Evolutionary conservation across 2,888 invertebrate species (phyloP).

Genomic region (Syritta pipiens): DNA sequence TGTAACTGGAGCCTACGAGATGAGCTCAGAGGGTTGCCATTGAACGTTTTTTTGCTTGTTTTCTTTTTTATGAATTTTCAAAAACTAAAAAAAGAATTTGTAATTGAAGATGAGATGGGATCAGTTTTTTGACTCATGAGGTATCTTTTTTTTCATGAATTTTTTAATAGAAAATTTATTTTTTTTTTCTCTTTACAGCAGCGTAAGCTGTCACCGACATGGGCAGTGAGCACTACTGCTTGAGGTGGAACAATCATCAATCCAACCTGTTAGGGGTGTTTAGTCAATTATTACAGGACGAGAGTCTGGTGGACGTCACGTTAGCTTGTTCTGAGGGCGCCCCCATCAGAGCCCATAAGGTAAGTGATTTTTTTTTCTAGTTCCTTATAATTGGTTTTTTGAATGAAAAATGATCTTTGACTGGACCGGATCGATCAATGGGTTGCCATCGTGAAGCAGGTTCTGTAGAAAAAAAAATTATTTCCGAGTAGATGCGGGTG

Average conservation of each 20-base stretch:
- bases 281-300: slow-evolving; percentile 97
- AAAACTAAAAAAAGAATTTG: not conserved
- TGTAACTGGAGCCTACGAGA: slow-evolving; percentile 25
- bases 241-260: slow-evolving; percentile 99
- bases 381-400: too few species aligned
- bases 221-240: slow-evolving; percentile 99
- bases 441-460: too few species aligned
- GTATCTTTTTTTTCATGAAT: not conserved
- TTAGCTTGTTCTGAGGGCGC: slow-evolving; percentile 97
- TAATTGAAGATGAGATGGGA: too few species aligned
- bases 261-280: slow-evolving; percentile 98
- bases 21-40: not conserved
- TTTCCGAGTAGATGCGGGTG: too few species aligned
- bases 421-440: too few species aligned
- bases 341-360: slow-evolving; percentile 95
- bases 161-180: not conserved
- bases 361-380: too few species aligned
- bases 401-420: too few species aligned
- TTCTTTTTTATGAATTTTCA: too few species aligned
- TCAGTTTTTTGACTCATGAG: too few species aligned
- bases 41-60: too few species aligned
- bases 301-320: slow-evolving; percentile 97
- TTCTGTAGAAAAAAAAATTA: too few species aligned
- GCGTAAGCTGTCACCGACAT: slow-evolving; percentile 95
- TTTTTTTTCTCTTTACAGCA: slow-evolving; percentile 78